Conservation (phyloP, 2,888 invertebrate genomes). For the Malacosoma neustria region DNA sequence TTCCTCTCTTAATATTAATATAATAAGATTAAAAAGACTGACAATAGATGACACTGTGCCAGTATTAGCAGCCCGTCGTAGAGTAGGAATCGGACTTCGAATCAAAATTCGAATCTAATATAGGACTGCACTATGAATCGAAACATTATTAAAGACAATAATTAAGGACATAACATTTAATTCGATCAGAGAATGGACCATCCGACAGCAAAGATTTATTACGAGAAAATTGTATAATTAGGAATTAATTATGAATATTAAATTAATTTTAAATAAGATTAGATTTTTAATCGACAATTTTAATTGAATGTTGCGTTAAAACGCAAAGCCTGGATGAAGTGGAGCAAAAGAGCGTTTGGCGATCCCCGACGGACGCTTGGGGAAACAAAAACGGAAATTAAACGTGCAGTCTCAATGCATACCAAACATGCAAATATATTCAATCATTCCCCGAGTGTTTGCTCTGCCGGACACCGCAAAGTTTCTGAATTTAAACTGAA, state of each 20-base stretch:
- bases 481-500: slow-evolving; percentile 4
- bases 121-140: no score
- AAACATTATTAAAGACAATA: slow-evolving; percentile 27
- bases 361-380: neutral
- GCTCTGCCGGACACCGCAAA: slow-evolving; percentile 10
- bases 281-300: no score
- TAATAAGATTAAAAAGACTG: slow-evolving; percentile 44
- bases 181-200: slow-evolving; percentile 45
- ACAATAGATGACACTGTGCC: slow-evolving; percentile 45
- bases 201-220: no score
- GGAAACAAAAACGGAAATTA: neutral
- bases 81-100: slow-evolving; percentile 23
- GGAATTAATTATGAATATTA: no score
- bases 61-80: slow-evolving; percentile 30
- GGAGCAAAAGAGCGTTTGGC: neutral
- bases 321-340: neutral
- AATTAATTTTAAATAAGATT: no score
- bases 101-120: slow-evolving; percentile 23
- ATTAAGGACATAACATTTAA: slow-evolving; percentile 41
- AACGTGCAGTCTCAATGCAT: slow-evolving; percentile 1
- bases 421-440: slow-evolving; percentile 20
- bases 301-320: no score
- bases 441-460: slow-evolving; percentile 14
- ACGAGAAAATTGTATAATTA: no score
- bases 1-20: slow-evolving; percentile 43